These are phyloP conservation scores for Rhinichthys osculus DNA, from an alignment of 2,797 vertebrate species.

Conservation along the genomic window DNA sequence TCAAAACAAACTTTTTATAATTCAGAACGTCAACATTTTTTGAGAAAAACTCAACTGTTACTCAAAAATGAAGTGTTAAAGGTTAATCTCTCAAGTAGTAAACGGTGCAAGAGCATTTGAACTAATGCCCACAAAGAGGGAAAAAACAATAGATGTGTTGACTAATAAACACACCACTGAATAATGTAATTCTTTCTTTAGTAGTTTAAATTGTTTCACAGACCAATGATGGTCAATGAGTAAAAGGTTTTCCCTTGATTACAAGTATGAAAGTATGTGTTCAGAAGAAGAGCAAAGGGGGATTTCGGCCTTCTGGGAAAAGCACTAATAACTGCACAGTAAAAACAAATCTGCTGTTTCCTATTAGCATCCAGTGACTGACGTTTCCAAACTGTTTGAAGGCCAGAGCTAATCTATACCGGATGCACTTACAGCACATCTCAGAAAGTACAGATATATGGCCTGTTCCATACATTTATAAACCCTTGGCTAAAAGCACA, in stretches of 20 bases:
- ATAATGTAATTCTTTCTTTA: neutral
- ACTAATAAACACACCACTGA: neutral
- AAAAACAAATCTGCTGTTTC: conserved; percentile 4
- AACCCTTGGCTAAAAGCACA: neutral
- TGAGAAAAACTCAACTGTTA: neutral
- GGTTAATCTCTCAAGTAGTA: conserved; percentile 20
- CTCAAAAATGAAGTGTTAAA: conserved; percentile 9
- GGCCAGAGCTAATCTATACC: conserved; percentile 27
- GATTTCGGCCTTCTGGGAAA: conserved; percentile 30
- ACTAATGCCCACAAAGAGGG: conserved; percentile 20
- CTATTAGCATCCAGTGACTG: conserved; percentile 4
- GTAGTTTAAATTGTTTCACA: neutral
- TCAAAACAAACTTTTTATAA: neutral
- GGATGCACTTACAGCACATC: conserved; percentile 2
- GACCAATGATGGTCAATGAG: neutral
- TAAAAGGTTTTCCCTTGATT: neutral
- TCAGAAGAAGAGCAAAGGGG: neutral
- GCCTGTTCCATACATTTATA: neutral
- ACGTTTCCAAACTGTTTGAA: conserved; percentile 24
- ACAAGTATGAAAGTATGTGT: neutral
- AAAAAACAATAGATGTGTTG: neutral
- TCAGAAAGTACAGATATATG: neutral
- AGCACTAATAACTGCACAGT: conserved; percentile 2
- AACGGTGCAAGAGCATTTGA: neutral
- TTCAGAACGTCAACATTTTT: neutral